phyloP scores from a whole-genome alignment of 37 sponge, comb jelly and placozoan genomes.

The Aplysina aerophoba region DNA sequence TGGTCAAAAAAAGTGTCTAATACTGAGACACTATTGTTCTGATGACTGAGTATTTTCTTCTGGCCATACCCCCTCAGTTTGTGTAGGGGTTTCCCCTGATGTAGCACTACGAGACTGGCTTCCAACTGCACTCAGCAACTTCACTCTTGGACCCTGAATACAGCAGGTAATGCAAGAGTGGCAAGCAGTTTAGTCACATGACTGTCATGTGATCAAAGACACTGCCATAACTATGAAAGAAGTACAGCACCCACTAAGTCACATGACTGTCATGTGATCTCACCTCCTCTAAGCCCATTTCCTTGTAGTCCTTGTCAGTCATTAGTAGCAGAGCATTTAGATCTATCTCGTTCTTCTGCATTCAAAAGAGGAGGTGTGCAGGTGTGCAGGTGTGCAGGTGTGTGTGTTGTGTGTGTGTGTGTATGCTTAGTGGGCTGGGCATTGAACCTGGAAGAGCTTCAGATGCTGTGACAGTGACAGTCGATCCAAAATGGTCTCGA shows the following conservation, averaged over 20 bases:
- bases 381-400: not conserved
- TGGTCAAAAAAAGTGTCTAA: not conserved
- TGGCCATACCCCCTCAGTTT: slow-evolving; percentile 21
- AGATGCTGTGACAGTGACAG: slow-evolving; percentile 57
- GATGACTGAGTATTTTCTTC: slow-evolving; percentile 21
- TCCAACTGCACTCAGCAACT: slow-evolving; percentile 41
- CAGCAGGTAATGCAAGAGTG: not conserved
- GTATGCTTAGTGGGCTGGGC: not conserved
- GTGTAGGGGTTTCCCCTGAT: slow-evolving; percentile 1
- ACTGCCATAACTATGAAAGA: no score
- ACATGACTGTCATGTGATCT: not conserved
- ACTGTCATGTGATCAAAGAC: not conserved
- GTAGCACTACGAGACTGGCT: not conserved
- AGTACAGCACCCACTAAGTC: no score
- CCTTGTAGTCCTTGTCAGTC: slow-evolving; percentile 85
- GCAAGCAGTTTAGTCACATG: not conserved
- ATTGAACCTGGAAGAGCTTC: slow-evolving; percentile 67
- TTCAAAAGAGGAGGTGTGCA: not conserved
- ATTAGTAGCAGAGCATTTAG: slow-evolving; percentile 81
- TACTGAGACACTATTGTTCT: not conserved
- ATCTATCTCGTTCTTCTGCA: slow-evolving; percentile 87
- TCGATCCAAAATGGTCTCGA: slow-evolving; percentile 57
- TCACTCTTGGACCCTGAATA: slow-evolving; percentile 32
- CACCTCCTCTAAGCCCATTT: slow-evolving; percentile 83
- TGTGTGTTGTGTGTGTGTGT: not conserved